These are phyloP conservation scores for Coregonus clupeaformis DNA, from an alignment of 2,113 vertebrate species.

Conservation along the genomic window DNA sequence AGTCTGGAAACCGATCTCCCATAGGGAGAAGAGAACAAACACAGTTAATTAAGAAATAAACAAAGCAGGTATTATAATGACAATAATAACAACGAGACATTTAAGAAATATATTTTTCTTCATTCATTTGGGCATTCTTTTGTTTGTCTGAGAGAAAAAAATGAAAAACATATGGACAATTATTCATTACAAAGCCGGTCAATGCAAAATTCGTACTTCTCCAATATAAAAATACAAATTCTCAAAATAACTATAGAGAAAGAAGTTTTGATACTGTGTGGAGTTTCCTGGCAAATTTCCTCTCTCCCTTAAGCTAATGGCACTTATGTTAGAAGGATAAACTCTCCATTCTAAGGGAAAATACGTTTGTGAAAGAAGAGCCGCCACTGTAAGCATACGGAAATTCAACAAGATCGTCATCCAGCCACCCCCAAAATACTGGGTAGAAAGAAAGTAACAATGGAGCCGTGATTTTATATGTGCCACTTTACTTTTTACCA, in stretches of 20 bases:
- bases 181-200: slow-evolving; percentile 74
- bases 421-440: slow-evolving; percentile 31
- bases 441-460: slow-evolving; percentile 26
- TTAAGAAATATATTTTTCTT: slow-evolving; percentile 61
- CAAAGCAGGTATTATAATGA: slow-evolving; percentile 66
- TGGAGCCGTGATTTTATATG: slow-evolving; percentile 22
- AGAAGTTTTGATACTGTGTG: slow-evolving; percentile 70
- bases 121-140: slow-evolving; percentile 47
- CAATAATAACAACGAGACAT: slow-evolving; percentile 60
- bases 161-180: background rate
- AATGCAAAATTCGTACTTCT: slow-evolving; percentile 73
- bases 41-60: slow-evolving; percentile 61
- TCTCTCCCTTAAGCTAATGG: slow-evolving; percentile 74
- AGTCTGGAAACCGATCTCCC: slow-evolving; percentile 70
- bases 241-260: slow-evolving; percentile 78
- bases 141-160: slow-evolving; percentile 32
- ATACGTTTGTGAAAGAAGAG: slow-evolving; percentile 32
- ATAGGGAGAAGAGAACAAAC: slow-evolving; percentile 76
- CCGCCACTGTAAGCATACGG: slow-evolving; percentile 31
- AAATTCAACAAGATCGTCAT: slow-evolving; percentile 32
- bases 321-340: slow-evolving; percentile 76
- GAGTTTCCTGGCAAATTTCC: slow-evolving; percentile 69
- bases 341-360: slow-evolving; percentile 61
- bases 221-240: slow-evolving; percentile 85
- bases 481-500: slow-evolving; percentile 44